A percentile compares a stretch with the other conserved stretches of the same genome.
These are phyloP conservation scores for Stegophylla sp. DNA, from an alignment of 2,888 invertebrate genomes.

Conservation along the genomic window DNA sequence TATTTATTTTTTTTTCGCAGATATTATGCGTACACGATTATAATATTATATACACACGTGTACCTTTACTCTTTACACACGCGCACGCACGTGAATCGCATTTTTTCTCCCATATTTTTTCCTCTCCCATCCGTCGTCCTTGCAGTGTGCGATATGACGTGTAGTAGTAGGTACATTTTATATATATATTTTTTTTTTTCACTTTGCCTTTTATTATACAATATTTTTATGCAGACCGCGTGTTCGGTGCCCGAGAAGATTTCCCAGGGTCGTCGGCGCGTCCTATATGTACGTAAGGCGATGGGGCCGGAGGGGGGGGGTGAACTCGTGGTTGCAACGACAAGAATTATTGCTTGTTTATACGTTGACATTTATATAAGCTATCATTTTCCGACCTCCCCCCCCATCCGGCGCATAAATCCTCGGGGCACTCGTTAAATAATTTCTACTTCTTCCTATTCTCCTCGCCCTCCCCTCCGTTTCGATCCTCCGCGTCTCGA, in stretches of 20 bases:
- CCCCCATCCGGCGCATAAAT: constrained; percentile 35
- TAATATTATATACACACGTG: too few relatives aligned
- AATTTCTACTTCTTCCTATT: constrained; percentile 44
- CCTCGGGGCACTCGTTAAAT: constrained; percentile 57
- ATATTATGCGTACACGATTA: not conserved
- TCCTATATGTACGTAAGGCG: not conserved
- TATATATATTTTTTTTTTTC: too few relatives aligned
- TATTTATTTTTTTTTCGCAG: too few relatives aligned
- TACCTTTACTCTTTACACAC: not conserved
- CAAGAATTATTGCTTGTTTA: constrained; percentile 59
- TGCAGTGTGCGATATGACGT: not conserved
- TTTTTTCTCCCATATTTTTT: not conserved
- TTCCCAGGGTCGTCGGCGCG: constrained; percentile 24
- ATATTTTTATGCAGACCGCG: constrained; percentile 55
- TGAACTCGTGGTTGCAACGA: constrained; percentile 33
- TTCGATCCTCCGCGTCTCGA: not conserved
- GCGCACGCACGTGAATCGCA: not conserved
- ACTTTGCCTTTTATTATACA: constrained; percentile 50
- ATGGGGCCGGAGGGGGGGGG: not conserved
- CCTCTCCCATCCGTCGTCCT: too few relatives aligned
- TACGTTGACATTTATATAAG: constrained; percentile 58
- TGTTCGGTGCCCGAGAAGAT: constrained; percentile 36
- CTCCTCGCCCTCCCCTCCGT: not conserved
- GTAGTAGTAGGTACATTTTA: too few relatives aligned
- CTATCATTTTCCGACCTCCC: constrained; percentile 52